Evolutionary conservation across 2,797 vertebrate genomes (phyloP).

Genomic region (Gallinago stenura): DNA sequence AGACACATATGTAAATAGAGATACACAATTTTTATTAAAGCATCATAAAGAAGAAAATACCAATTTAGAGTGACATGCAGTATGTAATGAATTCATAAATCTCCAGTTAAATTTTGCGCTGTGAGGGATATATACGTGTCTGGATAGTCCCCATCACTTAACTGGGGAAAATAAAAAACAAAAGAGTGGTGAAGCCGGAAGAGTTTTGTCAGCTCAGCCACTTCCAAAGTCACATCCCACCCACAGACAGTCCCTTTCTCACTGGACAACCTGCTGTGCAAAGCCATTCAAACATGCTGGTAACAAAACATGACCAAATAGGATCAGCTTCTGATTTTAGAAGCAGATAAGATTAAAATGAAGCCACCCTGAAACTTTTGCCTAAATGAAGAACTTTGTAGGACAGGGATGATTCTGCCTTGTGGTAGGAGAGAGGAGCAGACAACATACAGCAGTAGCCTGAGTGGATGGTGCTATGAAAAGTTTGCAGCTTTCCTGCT

Average conservation of each 20-base stretch:
- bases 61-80: neutral
- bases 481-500: neutral
- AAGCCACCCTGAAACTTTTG: neutral
- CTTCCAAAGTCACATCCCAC: neutral
- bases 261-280: neutral
- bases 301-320: neutral
- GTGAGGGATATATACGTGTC: neutral
- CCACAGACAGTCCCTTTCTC: fast-evolving
- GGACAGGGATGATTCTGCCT: neutral
- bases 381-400: neutral
- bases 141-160: neutral
- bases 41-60: neutral
- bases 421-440: neutral
- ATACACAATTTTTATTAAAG: neutral
- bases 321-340: neutral
- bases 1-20: no score
- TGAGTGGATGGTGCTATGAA: neutral
- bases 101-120: neutral
- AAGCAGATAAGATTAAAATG: neutral
- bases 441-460: neutral
- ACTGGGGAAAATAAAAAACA: neutral
- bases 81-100: neutral
- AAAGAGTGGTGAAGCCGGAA: neutral
- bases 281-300: neutral
- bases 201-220: neutral